Conservation (phyloP, 2,797 vertebrate species). For the Coracias cyanogaster region DNA sequence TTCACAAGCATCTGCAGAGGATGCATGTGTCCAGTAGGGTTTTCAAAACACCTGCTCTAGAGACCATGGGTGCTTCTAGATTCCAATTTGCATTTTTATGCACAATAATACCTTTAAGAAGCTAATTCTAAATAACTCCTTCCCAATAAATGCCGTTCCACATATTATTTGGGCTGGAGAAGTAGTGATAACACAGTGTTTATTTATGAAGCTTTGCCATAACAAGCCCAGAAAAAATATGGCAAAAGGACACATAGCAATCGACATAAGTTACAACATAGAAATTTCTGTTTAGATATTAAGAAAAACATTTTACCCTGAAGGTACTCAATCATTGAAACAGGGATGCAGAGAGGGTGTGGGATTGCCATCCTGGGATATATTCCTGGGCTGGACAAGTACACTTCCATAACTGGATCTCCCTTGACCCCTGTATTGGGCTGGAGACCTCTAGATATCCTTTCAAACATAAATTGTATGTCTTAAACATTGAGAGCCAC, state of each 20-base stretch:
- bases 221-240: neutral
- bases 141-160: neutral
- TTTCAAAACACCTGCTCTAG: neutral
- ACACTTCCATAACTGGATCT: neutral
- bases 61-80: neutral
- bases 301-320: neutral
- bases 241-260: neutral
- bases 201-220: neutral
- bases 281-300: neutral
- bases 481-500: neutral
- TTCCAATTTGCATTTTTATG: neutral
- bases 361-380: rapidly evolving
- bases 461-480: neutral
- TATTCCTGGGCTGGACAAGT: neutral
- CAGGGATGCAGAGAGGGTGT: neutral
- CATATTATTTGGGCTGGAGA: neutral
- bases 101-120: neutral
- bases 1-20: neutral
- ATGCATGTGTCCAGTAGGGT: neutral
- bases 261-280: neutral
- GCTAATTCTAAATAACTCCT: neutral
- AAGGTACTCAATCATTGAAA: neutral
- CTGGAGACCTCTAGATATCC: neutral
- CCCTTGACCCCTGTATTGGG: neutral
- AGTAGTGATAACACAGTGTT: neutral